A percentile compares a stretch with the other conserved stretches of the same genome.
Evolutionary conservation across 2,113 vertebrate species (phyloP).

Genomic region (Orientallactaga bullata): DNA sequence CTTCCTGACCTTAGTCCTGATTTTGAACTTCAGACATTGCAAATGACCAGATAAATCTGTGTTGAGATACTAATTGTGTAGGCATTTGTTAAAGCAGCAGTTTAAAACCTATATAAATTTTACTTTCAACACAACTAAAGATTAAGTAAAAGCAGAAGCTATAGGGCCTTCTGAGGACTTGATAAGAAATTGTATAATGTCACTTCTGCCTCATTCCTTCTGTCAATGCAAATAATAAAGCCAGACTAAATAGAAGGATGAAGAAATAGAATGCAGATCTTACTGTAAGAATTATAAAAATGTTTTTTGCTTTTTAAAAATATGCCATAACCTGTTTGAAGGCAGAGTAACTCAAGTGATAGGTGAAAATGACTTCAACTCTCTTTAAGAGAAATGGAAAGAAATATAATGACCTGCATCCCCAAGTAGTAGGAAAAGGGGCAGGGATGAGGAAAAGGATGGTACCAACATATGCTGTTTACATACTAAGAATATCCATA

Average conservation of each 20-base stretch:
- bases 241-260: not conserved
- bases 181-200: not conserved
- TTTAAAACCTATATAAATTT: not conserved
- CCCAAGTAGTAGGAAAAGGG: too few species aligned
- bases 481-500: too few species aligned
- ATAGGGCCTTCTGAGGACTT: not conserved
- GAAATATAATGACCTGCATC: not conserved
- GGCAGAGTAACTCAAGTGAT: not conserved
- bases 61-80: not conserved
- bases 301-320: not conserved
- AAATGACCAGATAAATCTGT: constrained; percentile 18
- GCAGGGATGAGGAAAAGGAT: too few species aligned
- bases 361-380: not conserved
- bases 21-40: constrained; percentile 1
- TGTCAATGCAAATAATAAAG: constrained; percentile 1
- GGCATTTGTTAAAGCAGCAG: not conserved
- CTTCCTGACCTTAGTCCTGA: not conserved
- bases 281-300: constrained; percentile 2
- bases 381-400: not conserved
- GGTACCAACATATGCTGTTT: too few species aligned
- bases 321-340: not conserved
- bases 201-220: constrained; percentile 11
- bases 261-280: not conserved
- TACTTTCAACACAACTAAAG: not conserved
- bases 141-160: constrained; percentile 26